Conservation (phyloP, 1,140 invertebrate genomes). For the Cepaea nemoralis region DNA sequence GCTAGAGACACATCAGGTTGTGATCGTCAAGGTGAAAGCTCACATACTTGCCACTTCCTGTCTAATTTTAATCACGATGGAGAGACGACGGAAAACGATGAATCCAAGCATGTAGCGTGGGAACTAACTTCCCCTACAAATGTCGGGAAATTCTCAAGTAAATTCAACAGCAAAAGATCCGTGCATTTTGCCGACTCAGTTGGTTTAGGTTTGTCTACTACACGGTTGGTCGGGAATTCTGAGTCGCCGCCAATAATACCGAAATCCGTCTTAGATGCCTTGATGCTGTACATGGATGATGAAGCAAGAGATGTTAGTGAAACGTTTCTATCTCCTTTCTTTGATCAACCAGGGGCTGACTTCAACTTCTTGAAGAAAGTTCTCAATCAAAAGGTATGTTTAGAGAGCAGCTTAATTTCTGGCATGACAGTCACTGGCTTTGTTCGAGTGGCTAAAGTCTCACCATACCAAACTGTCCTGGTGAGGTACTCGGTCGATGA, state of each 20-base stretch:
- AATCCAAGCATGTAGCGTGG: too few species aligned
- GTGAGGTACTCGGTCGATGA: conserved; percentile 87
- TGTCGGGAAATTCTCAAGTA: too few species aligned
- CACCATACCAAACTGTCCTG: conserved; percentile 90
- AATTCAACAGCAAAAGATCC: too few species aligned
- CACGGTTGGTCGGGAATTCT: conserved; percentile 75
- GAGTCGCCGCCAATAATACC: conserved; percentile 70
- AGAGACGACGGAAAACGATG: too few species aligned
- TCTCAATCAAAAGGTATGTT: conserved; percentile 81
- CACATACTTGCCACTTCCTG: too few species aligned
- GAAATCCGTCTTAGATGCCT: conserved; percentile 64
- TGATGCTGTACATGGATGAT: conserved; percentile 54
- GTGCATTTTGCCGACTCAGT: conserved; percentile 94
- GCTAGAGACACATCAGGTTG: too few species aligned
- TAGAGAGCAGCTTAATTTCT: conserved; percentile 81
- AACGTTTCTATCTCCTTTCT: conserved; percentile 79
- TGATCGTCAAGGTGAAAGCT: too few species aligned
- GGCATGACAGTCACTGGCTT: conserved; percentile 84
- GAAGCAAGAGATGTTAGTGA: conserved; percentile 54
- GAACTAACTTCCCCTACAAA: too few species aligned
- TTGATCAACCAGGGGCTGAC: conserved; percentile 84
- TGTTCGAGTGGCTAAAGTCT: conserved; percentile 89
- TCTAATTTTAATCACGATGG: too few species aligned
- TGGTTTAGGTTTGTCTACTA: conserved; percentile 90
- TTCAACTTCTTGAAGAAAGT: conserved; percentile 85